These are phyloP conservation scores for Ctenicera cuprea DNA, from an alignment of 2,888 invertebrate species.

Conservation along the genomic window DNA sequence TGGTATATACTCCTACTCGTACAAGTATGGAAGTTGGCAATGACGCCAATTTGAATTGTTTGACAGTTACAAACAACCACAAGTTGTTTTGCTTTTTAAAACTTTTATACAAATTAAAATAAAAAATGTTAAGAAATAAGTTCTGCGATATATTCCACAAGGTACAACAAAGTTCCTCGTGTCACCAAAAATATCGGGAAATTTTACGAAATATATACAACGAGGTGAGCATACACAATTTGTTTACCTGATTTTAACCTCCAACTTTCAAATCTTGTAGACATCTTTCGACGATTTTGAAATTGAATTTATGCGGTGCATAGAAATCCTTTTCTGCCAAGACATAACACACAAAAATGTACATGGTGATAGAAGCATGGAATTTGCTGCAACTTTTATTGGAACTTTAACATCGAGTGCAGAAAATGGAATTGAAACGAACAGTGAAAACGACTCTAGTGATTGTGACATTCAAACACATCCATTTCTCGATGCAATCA, in stretches of 20 bases:
- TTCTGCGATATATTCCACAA: slow-evolving; percentile 71
- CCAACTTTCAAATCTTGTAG: slow-evolving; percentile 24
- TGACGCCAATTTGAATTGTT: slow-evolving; percentile 14
- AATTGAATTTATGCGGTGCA: slow-evolving; percentile 46
- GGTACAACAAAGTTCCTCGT: slow-evolving; percentile 42
- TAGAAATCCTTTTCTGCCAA: slow-evolving; percentile 29
- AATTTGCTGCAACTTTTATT: slow-evolving; percentile 39
- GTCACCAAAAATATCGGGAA: slow-evolving; percentile 45
- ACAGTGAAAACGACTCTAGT: neutral
- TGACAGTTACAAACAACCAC: neutral
- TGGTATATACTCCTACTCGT: no score
- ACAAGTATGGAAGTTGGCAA: neutral
- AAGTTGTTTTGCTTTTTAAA: neutral
- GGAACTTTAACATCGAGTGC: neutral
- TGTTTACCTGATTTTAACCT: slow-evolving; percentile 27
- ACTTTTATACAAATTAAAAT: neutral
- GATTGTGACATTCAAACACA: slow-evolving; percentile 30
- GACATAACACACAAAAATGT: slow-evolving; percentile 37
- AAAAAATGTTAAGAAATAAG: slow-evolving; percentile 43
- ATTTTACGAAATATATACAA: slow-evolving; percentile 45
- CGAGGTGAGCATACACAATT: slow-evolving; percentile 27
- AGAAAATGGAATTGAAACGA: slow-evolving; percentile 2
- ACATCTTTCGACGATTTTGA: slow-evolving; percentile 44
- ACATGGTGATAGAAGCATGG: slow-evolving; percentile 35
- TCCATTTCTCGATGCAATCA: slow-evolving; percentile 44